Conservation (phyloP, 2,797 vertebrate species). For the Odontamblyopus lacepedii region DNA sequence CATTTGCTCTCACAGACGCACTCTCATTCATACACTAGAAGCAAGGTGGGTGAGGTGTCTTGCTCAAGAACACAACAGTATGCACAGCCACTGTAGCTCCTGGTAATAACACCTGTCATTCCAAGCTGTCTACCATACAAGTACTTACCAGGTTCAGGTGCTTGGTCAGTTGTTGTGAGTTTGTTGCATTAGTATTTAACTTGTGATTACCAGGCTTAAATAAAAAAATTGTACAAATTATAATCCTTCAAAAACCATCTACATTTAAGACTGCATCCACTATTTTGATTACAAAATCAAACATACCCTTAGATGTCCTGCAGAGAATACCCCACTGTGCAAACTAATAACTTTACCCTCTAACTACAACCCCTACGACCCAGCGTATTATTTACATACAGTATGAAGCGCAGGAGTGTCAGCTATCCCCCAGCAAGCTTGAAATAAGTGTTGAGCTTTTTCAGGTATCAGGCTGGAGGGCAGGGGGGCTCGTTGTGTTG, state of each 20-base stretch:
- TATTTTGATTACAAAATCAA: neutral
- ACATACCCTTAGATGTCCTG: neutral
- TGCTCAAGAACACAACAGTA: no score
- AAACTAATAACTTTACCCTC: conserved; percentile 11
- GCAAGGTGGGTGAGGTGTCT: no score
- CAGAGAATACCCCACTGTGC: neutral
- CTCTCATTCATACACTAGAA: no score
- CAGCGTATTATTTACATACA: conserved; percentile 34
- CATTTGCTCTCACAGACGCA: no score
- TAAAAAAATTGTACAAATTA: neutral
- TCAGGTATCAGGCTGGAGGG: neutral
- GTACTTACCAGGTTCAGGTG: no score
- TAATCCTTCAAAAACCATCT: neutral
- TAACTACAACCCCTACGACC: conserved; percentile 17
- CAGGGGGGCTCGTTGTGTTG: conserved; percentile 35
- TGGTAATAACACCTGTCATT: no score
- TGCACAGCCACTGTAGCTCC: no score
- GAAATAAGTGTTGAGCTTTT: conserved; percentile 55
- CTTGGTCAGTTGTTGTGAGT: neutral
- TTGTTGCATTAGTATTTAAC: neutral
- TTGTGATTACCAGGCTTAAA: neutral
- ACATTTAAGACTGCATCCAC: neutral
- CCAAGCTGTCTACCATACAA: no score
- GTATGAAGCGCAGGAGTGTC: conserved; percentile 36
- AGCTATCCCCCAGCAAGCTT: conserved; percentile 34